A percentile compares a stretch with the other conserved stretches of the same genome.
phyloP scores from a whole-genome alignment of 2,888 invertebrate species.

The Pogonocherus hispidulus region DNA sequence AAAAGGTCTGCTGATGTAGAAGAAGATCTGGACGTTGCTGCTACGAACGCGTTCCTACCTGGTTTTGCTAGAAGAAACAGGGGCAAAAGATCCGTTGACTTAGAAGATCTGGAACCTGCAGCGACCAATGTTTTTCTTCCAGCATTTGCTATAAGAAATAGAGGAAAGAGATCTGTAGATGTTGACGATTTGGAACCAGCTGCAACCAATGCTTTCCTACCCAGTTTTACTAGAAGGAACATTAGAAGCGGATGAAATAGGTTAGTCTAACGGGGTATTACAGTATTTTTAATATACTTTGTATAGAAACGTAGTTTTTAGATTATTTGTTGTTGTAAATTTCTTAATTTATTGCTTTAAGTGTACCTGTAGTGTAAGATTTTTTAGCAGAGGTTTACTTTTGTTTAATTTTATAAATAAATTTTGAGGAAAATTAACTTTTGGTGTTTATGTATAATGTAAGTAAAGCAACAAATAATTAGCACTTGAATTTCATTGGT shows the following conservation, averaged over 20 bases:
- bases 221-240: slow-evolving; percentile 34
- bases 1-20: slow-evolving; percentile 32
- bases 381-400: not conserved
- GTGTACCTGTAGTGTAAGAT: not conserved
- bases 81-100: slow-evolving; percentile 19
- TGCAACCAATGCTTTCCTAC: slow-evolving; percentile 33
- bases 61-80: slow-evolving; percentile 36
- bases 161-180: slow-evolving; percentile 9
- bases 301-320: not conserved
- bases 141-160: slow-evolving; percentile 14
- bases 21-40: slow-evolving; percentile 1
- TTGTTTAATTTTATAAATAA: slow-evolving; percentile 19
- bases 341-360: slow-evolving; percentile 16
- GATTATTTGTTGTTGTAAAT: not conserved
- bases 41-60: slow-evolving; percentile 34
- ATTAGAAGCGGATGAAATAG: slow-evolving; percentile 18
- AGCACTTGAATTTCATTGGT: not conserved
- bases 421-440: not conserved
- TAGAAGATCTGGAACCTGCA: slow-evolving; percentile 7
- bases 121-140: slow-evolving; percentile 17
- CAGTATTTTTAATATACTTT: not conserved
- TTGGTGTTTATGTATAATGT: not conserved
- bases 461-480: not conserved
- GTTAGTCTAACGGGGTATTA: slow-evolving; percentile 1
- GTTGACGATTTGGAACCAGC: slow-evolving; percentile 34